A percentile compares a stretch with the other conserved stretches of the same genome.
These are phyloP conservation scores for Syrrhaptes paradoxus DNA, from an alignment of 2,113 vertebrate genomes.

Conservation along the genomic window DNA sequence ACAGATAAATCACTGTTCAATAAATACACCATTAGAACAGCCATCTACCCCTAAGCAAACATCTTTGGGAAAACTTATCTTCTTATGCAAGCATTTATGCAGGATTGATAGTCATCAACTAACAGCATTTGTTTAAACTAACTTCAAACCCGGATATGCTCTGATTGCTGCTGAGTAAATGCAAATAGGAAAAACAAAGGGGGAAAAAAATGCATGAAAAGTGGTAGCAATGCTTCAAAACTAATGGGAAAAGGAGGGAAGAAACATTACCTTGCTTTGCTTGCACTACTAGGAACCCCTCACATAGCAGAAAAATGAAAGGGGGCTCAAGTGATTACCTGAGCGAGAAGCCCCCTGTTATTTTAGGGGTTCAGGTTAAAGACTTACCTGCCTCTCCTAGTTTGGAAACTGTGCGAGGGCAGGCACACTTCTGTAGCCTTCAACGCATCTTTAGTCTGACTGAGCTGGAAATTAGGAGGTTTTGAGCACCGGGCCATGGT, in stretches of 20 bases:
- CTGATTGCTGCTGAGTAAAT: neutral
- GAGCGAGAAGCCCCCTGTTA: neutral
- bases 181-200: neutral
- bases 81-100: conserved; percentile 17
- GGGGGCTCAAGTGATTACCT: neutral
- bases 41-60: conserved; percentile 12
- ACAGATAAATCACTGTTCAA: conserved; percentile 49
- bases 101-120: conserved; percentile 28
- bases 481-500: neutral
- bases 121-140: conserved; percentile 35
- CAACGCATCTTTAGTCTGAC: neutral
- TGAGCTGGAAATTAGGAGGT: neutral
- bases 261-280: neutral
- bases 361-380: neutral
- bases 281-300: neutral
- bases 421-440: neutral
- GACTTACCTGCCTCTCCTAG: neutral
- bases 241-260: neutral
- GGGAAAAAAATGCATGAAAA: neutral
- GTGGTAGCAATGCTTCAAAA: neutral
- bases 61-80: conserved; percentile 44
- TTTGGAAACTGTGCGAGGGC: neutral
- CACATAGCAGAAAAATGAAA: neutral
- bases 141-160: neutral
- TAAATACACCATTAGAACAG: conserved; percentile 27